A percentile compares a stretch with the other conserved stretches of the same genome.
Evolutionary conservation across 2,888 invertebrate species (phyloP).

Genomic region (Agriopis marginaria): DNA sequence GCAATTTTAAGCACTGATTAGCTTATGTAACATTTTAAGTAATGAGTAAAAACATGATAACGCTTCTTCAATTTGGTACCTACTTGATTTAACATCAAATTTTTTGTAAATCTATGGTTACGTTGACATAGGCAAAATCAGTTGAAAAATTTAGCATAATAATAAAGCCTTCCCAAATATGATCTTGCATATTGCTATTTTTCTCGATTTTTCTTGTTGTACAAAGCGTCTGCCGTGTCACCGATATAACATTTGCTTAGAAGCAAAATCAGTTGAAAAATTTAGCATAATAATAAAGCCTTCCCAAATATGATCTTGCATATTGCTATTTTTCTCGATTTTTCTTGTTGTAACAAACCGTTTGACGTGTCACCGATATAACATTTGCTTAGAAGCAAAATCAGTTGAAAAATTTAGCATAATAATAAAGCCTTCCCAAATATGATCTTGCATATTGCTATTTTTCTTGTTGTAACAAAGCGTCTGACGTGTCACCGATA

Average conservation of each 20-base stretch:
- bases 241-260: conserved; percentile 39
- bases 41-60: no score
- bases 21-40: no score
- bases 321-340: conserved; percentile 29
- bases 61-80: no score
- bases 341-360: conserved; percentile 29
- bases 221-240: conserved; percentile 26
- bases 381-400: conserved; percentile 31
- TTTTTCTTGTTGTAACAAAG: conserved; percentile 28
- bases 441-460: conserved; percentile 29
- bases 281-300: not conserved
- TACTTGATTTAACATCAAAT: no score
- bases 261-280: no score
- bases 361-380: conserved; percentile 31
- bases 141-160: no score
- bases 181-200: conserved; percentile 30
- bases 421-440: not conserved
- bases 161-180: conserved; percentile 11
- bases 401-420: no score
- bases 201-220: conserved; percentile 28
- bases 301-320: conserved; percentile 24
- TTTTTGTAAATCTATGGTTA: no score
- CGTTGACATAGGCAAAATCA: no score
- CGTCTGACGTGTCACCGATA: conserved; percentile 28
- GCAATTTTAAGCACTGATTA: no score